These are phyloP conservation scores for Tychaedon coryphoeus DNA, from an alignment of 2,113 vertebrate genomes.

Conservation along the genomic window DNA sequence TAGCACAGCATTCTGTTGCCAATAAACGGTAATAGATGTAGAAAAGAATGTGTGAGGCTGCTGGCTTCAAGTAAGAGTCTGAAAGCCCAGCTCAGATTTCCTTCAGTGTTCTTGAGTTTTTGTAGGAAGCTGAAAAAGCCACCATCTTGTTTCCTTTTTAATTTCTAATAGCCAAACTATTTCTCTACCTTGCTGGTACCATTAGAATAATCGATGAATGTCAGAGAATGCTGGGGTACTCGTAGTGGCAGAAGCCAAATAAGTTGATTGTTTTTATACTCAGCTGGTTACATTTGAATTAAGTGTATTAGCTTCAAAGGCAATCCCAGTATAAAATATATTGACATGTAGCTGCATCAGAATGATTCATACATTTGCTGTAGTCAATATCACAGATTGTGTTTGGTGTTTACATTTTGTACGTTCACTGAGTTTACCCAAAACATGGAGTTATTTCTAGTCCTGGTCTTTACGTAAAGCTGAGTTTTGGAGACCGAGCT, in stretches of 20 bases:
- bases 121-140: not conserved
- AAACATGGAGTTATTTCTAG: conserved; percentile 25
- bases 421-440: not conserved
- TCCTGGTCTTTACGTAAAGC: not conserved
- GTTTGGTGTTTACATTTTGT: conserved; percentile 25
- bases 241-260: not conserved
- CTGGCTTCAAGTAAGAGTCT: not conserved
- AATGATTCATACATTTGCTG: conserved; percentile 34
- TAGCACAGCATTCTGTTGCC: not conserved
- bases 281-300: conserved; percentile 1
- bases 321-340: not conserved
- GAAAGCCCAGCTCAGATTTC: not conserved
- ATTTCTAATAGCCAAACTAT: not conserved
- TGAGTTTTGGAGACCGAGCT: not conserved
- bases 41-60: not conserved
- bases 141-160: not conserved
- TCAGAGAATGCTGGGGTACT: not conserved
- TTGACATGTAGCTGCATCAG: not conserved
- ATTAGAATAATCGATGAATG: not conserved
- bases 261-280: not conserved
- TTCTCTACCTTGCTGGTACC: not conserved
- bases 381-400: conserved; percentile 40
- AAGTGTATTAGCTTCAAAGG: not conserved
- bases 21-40: not conserved
- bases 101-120: not conserved